Percentiles rank a stretch among this genome's conserved stretches.
Conservation (phyloP, 2,113 vertebrate genomes). For the Python bivittatus region DNA sequence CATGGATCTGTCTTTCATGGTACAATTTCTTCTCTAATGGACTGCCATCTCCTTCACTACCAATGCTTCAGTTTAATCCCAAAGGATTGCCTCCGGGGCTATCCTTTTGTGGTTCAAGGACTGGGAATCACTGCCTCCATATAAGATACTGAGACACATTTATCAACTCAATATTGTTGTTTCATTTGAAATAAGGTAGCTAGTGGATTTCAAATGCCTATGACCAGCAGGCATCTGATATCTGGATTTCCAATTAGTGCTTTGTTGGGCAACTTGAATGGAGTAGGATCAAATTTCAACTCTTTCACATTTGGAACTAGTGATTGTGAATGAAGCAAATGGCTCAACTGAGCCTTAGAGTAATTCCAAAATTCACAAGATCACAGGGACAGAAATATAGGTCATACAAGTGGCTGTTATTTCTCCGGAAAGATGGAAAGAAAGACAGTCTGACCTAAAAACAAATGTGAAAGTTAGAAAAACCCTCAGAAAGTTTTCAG, state of each 20-base stretch:
- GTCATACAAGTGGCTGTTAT: constrained; percentile 26
- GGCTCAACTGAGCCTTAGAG: constrained; percentile 24
- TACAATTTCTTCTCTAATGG: background rate
- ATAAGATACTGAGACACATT: constrained; percentile 32
- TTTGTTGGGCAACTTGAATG: constrained; percentile 41
- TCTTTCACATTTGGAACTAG: constrained; percentile 31
- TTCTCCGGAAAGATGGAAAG: constrained; percentile 18
- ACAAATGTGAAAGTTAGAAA: background rate
- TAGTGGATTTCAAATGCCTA: constrained; percentile 49
- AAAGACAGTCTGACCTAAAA: constrained; percentile 15
- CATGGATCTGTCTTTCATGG: background rate
- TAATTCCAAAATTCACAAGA: constrained; percentile 29
- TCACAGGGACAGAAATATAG: background rate
- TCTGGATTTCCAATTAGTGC: constrained; percentile 35
- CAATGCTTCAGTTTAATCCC: background rate
- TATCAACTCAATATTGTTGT: constrained; percentile 33
- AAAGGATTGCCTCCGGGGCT: background rate
- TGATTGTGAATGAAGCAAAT: constrained; percentile 26
- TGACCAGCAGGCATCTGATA: constrained; percentile 43
- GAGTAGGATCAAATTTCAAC: constrained; percentile 23
- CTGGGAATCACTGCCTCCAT: background rate
- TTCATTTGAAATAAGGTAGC: constrained; percentile 40
- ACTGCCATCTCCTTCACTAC: background rate
- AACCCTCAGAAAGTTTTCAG: constrained; percentile 36
- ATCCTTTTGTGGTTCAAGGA: background rate